A percentile compares a stretch with the other conserved stretches of the same genome.
These are phyloP conservation scores for Tarsius wallacei DNA, from an alignment of 2,797 vertebrate genomes.

Conservation along the genomic window DNA sequence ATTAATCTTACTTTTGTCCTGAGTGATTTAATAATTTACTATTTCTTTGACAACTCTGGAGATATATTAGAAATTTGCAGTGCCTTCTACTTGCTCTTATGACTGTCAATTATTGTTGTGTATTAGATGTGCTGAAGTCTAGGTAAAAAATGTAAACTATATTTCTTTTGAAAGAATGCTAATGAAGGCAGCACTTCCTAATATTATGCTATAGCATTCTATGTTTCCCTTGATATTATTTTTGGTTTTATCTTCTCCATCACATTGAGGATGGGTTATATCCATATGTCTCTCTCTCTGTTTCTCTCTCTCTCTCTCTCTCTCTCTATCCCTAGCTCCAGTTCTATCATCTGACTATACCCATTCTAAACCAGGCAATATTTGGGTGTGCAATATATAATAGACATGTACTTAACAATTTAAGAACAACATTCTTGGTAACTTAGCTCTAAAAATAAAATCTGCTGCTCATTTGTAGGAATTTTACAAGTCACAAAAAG, in stretches of 20 bases:
- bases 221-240: background rate
- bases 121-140: too few species aligned
- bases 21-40: background rate
- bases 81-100: accelerated
- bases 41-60: background rate
- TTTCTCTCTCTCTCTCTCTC: background rate
- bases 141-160: background rate
- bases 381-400: background rate
- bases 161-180: background rate
- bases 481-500: background rate
- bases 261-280: accelerated
- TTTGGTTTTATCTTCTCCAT: background rate
- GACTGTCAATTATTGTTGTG: background rate
- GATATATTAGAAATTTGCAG: too few species aligned
- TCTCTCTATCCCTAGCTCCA: background rate
- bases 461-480: background rate
- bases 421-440: background rate
- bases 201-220: background rate
- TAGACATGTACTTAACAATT: background rate
- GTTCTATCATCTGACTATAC: background rate
- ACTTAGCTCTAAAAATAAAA: background rate
- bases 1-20: background rate
- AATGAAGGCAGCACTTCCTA: too few species aligned
- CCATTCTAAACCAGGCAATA: background rate
- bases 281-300: background rate